phyloP scores from a whole-genome alignment of 2,888 invertebrate species.

The Hirtodrosophila alboralis region DNA sequence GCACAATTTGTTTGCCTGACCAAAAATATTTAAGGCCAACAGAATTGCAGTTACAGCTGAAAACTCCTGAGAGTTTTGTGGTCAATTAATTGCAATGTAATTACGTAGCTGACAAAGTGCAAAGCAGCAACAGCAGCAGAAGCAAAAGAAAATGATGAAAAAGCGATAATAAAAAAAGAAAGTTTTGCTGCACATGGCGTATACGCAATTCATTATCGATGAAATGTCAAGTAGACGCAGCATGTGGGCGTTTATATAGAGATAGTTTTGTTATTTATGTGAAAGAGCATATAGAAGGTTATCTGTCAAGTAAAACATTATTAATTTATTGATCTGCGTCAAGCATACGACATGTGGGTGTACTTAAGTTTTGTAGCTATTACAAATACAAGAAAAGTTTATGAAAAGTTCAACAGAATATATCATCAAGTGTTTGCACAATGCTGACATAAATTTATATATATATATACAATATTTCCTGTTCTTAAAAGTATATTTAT shows the following conservation, averaged over 20 bases:
- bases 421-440: no score
- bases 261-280: slow-evolving; percentile 1
- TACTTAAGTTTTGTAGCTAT: not conserved
- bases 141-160: slow-evolving; percentile 3
- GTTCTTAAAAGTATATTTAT: no score
- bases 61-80: slow-evolving; percentile 26
- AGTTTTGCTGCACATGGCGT: slow-evolving; percentile 9
- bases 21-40: slow-evolving; percentile 21
- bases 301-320: not conserved
- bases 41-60: slow-evolving; percentile 2
- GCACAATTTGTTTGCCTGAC: slow-evolving; percentile 7
- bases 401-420: no score
- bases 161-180: slow-evolving; percentile 22
- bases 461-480: no score
- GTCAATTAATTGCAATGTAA: slow-evolving; percentile 46
- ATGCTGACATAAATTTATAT: no score
- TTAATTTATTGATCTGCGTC: not conserved
- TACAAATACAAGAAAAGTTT: no score
- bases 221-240: slow-evolving; percentile 30
- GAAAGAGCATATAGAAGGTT: not conserved
- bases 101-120: slow-evolving; percentile 9
- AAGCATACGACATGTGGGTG: not conserved
- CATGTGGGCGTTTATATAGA: slow-evolving; percentile 11
- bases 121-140: not conserved
- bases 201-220: slow-evolving; percentile 17